Base-by-base conservation (phyloP, 2,888 invertebrate species). In the Diaphora mendica region DNA sequence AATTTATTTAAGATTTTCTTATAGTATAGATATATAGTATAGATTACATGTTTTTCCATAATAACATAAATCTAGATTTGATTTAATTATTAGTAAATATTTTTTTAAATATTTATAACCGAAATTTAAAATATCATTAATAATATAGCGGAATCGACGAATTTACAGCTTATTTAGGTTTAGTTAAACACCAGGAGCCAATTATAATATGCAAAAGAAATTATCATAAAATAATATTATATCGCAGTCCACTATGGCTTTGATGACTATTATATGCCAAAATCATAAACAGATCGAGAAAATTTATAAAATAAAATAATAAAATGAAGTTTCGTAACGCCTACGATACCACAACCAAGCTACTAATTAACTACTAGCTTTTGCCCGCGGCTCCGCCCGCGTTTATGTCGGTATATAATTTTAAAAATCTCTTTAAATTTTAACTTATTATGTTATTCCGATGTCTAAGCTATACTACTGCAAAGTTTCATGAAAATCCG, bases 171-270 rank as follows among this genome's bases (percentile, higher is more conserved):
- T 55, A 17, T 62, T 62, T 17, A 26, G 17, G 26, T 30, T 30
- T 30, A 62, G 15, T 62, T 26, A 62, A 62, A 62, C 62, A 62
- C 62, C 17, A 62, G 62, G 17, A 59, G 59, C 30, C 30, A 62
- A 26, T 62, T 62, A 62, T 15, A 62, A 62, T 62, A 62, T 30
- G 30, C 30, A 67, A 71, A 39, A 33, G 20, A 48, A 26, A 44
- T 39, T 30, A 68, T 44, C 33, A 33, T 68, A 48, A 23, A 51
- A 51, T 30, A 68, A 33, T 26, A 68, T 68, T 26, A n/a, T n/a
- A n/a, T n/a, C n/a, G n/a, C n/a, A n/a, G n/a, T n/a, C n/a, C n/a
- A n/a, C n/a, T n/a, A n/a, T n/a, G n/a, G n/a, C n/a, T n/a, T n/a
- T n/a, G n/a, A n/a, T n/a, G n/a, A n/a, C n/a, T n/a, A n/a, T n/a